phyloP scores from a whole-genome alignment of 2,888 invertebrate genomes.

The Dasypogon diadema region DNA sequence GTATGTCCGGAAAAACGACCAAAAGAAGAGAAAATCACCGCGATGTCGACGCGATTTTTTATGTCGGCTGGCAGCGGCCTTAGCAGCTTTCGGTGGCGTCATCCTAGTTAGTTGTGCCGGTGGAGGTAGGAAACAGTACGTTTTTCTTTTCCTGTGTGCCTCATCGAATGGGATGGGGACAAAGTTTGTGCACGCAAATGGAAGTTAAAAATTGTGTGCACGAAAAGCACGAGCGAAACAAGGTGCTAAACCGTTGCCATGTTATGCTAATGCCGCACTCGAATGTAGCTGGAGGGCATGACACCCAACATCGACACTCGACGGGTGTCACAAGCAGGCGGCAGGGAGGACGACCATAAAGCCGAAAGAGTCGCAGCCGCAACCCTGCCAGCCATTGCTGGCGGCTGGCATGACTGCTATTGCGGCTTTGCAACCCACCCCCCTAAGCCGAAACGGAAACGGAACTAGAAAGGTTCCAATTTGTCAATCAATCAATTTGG shows the following conservation, averaged over 20 bases:
- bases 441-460: background rate
- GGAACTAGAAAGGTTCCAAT: constrained; percentile 10
- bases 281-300: background rate
- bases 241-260: constrained; percentile 36
- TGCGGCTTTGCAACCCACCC: background rate
- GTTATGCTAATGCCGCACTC: constrained; percentile 20
- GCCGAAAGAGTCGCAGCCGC: background rate
- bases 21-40: background rate
- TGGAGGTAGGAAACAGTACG: too few species aligned
- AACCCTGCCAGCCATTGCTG: background rate
- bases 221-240: background rate
- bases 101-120: too few species aligned
- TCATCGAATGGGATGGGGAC: too few species aligned
- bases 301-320: constrained; percentile 17
- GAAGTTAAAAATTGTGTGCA: background rate
- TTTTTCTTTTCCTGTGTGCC: too few species aligned
- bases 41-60: background rate
- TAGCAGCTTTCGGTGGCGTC: too few species aligned
- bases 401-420: too few species aligned
- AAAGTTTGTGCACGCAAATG: constrained; percentile 5
- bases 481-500: constrained; percentile 49
- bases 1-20: too few species aligned
- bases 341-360: constrained; percentile 13
- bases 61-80: too few species aligned
- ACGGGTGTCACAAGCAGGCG: too few species aligned